Evolutionary conservation across 2,888 invertebrate genomes (phyloP).

Genomic region (Brenthis daphne): DNA sequence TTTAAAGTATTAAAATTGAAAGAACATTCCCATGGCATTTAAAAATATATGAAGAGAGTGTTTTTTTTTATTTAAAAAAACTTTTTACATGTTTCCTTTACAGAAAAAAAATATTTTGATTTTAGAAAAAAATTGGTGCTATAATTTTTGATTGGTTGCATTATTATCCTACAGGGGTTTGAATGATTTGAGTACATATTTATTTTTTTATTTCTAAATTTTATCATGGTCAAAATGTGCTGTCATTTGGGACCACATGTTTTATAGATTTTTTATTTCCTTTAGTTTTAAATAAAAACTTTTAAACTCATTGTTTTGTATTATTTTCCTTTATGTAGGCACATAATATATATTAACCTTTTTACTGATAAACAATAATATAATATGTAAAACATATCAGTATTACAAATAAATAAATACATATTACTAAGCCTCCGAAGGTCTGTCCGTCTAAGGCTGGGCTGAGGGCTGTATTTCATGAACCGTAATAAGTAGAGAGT

Average conservation of each 20-base stretch:
- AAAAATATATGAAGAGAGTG: neutral
- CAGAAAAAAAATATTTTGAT: conserved; percentile 18
- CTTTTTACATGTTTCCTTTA: neutral
- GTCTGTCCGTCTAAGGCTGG: too few relatives aligned
- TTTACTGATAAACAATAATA: too few relatives aligned
- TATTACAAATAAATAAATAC: too few relatives aligned
- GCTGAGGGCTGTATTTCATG: too few relatives aligned
- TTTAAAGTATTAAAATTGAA: conserved; percentile 4
- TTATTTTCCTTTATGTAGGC: neutral
- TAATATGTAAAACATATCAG: too few relatives aligned
- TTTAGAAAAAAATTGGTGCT: conserved; percentile 31
- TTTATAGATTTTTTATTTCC: conserved; percentile 24
- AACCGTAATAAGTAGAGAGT: too few relatives aligned
- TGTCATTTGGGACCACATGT: conserved; percentile 34
- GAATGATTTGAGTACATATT: conserved; percentile 14
- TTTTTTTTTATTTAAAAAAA: neutral
- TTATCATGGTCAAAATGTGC: conserved; percentile 33
- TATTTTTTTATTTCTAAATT: conserved; percentile 15
- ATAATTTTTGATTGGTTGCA: conserved; percentile 29
- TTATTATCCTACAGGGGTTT: conserved; percentile 23
- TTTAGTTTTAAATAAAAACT: conserved; percentile 35
- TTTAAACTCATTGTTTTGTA: conserved; percentile 10
- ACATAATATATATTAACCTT: neutral
- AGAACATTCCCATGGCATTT: conserved; percentile 27
- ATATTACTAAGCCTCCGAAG: too few relatives aligned